Evolutionary conservation across 2,888 invertebrate species (phyloP).

Genomic region (Meiosimyza platycephala): DNA sequence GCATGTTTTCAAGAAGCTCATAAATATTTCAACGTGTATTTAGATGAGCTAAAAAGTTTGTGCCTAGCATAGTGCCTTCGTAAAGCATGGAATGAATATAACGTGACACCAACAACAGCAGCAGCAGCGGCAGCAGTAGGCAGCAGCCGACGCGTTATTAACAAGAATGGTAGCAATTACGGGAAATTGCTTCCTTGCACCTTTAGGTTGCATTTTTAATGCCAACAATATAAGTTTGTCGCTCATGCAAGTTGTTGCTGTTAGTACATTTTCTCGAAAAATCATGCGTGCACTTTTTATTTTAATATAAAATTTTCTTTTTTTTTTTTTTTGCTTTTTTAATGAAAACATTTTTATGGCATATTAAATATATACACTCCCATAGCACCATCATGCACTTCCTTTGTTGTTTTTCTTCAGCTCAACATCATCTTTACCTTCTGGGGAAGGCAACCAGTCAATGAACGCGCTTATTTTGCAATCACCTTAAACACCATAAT

Average conservation of each 20-base stretch:
- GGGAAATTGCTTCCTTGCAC: conserved; percentile 64
- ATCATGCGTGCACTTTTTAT: conserved; percentile 29
- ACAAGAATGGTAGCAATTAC: conserved; percentile 64
- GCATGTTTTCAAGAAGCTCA: conserved; percentile 45
- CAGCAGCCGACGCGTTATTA: conserved; percentile 49
- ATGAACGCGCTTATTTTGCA: conserved; percentile 54
- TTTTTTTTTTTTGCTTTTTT: conserved; percentile 31
- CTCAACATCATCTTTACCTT: not conserved
- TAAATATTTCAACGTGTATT: conserved; percentile 57
- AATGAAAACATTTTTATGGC: conserved; percentile 34
- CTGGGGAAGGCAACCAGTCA: conserved; percentile 19
- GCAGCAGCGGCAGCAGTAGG: conserved; percentile 21
- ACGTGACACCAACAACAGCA: not conserved
- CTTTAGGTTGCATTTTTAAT: conserved; percentile 46
- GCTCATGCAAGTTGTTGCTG: not conserved
- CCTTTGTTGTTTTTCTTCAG: too few species aligned
- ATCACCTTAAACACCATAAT: conserved; percentile 62
- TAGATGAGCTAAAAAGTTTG: conserved; percentile 43
- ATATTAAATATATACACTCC: not conserved
- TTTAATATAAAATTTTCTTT: not conserved
- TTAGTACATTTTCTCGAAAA: conserved; percentile 12
- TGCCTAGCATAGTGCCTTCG: not conserved
- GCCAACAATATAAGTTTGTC: conserved; percentile 2
- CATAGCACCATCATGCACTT: too few species aligned
- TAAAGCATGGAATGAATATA: not conserved